phyloP scores from a whole-genome alignment of 2,888 invertebrate genomes.

The Orthonevra nobilis region DNA sequence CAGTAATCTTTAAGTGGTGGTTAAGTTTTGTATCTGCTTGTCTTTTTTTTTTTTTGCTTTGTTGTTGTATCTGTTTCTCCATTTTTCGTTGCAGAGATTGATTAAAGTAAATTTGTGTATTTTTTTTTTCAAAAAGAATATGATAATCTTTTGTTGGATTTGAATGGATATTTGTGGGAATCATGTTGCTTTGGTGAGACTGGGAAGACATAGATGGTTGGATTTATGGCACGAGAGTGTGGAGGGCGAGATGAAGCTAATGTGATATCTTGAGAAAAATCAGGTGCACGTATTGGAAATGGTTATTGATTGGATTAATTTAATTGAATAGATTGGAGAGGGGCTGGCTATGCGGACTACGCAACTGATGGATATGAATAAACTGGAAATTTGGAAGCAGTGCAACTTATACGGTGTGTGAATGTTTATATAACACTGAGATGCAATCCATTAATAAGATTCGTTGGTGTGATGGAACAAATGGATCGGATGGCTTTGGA shows the following conservation, averaged over 20 bases:
- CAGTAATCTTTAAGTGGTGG: constrained; percentile 55
- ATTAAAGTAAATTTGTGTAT: constrained; percentile 50
- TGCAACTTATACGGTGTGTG: background rate
- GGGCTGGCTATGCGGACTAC: constrained; percentile 5
- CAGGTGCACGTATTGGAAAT: constrained; percentile 45
- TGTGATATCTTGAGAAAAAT: constrained; percentile 13
- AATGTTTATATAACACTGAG: constrained; percentile 4
- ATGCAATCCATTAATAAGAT: background rate
- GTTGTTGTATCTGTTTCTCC: background rate
- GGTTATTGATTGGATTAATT: constrained; percentile 50
- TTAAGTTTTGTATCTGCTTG: constrained; percentile 9
- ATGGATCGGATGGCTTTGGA: too few relatives aligned
- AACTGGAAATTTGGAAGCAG: constrained; percentile 3
- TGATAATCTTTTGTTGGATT: constrained; percentile 57
- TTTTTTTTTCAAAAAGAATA: constrained; percentile 33
- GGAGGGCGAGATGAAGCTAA: constrained; percentile 12
- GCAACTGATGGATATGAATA: background rate
- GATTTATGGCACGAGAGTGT: background rate
- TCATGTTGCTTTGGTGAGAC: background rate
- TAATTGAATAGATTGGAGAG: constrained; percentile 32
- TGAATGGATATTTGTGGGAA: constrained; percentile 57
- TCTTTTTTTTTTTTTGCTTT: too few relatives aligned
- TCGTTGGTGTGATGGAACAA: background rate
- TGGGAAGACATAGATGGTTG: background rate
- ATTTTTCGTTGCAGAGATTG: constrained; percentile 46